Base-by-base conservation (phyloP, 2,113 vertebrate genomes). In the Arenaria interpres region DNA sequence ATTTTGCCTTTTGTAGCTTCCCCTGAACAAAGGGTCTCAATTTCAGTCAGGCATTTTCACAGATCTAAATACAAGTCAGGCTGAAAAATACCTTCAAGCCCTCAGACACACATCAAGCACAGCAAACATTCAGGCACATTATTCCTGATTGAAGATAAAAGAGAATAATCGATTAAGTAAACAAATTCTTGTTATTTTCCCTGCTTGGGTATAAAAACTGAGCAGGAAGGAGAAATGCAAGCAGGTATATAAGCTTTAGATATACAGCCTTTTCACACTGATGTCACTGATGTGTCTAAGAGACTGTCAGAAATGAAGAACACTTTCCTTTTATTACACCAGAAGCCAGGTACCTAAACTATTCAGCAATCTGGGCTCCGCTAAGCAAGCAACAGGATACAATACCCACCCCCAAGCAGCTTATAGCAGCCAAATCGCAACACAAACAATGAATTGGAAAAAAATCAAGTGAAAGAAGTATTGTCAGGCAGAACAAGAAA, bases 401-500 rank as follows among this genome's bases (percentile, higher is more conserved):
- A 73, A 94, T 67, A 69, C 16, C 59, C 87, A 72, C 81, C 59
- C 90, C 43, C 51, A 57, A 93, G 85, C 93, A 84, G 68, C 82
- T 95, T 85, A 84, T 74, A 48, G 59, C 57, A 88, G 78, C 74
- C 69, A 95, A 92, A 68, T 66, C 37, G 93, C 68, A 95, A 94
- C 72, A 83, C 66, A 94, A 92, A 89, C 79, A 93, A 91, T 43
- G 79, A 93, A 90, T 30, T 84, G 67, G 67, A 60, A 83, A 83
- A 71, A 96, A 67, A 79, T 62, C 83, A 96, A 90, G 90, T 85
- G 85, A 96, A 97, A 95, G 90, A 69, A 69, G 80, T 62, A 80
- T 73, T 93, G 91, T 96, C 93, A 93, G 88, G 53, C 75, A 90
- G 85, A 84, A 95, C 73, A 94, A 93, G 89, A 94, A 94, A 90